Evolutionary conservation across 2,113 vertebrate species (phyloP).

Genomic region (Lophura nycthemera): DNA sequence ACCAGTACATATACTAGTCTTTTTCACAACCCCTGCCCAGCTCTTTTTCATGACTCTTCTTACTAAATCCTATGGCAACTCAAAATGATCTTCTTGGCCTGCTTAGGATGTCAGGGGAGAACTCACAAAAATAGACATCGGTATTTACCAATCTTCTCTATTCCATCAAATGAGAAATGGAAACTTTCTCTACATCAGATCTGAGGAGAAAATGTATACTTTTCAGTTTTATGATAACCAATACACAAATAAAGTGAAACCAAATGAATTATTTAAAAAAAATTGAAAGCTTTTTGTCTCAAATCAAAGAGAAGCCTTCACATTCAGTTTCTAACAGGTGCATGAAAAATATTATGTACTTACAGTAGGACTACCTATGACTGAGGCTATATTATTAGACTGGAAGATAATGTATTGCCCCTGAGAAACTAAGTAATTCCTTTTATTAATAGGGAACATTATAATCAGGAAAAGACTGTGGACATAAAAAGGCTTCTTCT

Average conservation of each 20-base stretch:
- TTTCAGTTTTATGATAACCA: neutral
- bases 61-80: neutral
- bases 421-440: neutral
- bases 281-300: neutral
- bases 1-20: neutral
- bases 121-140: neutral
- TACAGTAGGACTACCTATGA: neutral
- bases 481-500: neutral
- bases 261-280: neutral
- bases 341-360: neutral
- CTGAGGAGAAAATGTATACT: neutral
- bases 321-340: neutral
- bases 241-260: neutral
- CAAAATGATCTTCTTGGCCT: neutral
- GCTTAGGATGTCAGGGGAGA: neutral
- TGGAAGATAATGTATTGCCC: neutral
- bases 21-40: neutral
- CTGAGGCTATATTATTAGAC: neutral
- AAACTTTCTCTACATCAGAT: neutral
- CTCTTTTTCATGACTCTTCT: neutral
- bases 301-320: neutral
- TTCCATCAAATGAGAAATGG: neutral
- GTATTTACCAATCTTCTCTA: neutral
- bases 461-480: neutral
- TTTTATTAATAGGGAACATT: neutral